phyloP scores from a whole-genome alignment of 2,113 vertebrate genomes.

The Pygoscelis adeliae region DNA sequence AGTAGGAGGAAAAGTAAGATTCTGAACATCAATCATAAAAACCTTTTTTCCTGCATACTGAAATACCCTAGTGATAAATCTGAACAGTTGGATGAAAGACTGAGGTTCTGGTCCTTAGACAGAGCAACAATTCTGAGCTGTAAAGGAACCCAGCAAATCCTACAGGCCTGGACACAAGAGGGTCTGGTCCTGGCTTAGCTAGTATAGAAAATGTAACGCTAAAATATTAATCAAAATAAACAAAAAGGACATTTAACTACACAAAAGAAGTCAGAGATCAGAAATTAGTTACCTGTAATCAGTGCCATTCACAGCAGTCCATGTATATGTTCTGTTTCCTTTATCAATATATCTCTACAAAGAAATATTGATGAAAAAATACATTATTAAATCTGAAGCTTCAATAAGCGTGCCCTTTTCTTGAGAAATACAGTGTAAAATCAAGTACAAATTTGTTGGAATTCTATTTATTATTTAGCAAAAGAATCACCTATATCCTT shows the following conservation, averaged over 20 bases:
- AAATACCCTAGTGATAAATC: background rate
- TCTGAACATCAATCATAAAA: background rate
- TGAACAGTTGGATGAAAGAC: background rate
- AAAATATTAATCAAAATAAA: background rate
- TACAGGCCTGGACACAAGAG: background rate
- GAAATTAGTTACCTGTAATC: slow-evolving; percentile 90
- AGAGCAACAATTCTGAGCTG: background rate
- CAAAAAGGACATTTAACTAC: background rate
- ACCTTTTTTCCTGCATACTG: background rate
- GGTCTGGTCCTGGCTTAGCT: background rate
- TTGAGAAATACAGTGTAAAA: background rate
- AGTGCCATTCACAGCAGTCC: slow-evolving; percentile 94
- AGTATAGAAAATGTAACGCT: background rate
- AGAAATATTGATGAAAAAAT: background rate
- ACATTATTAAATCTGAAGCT: background rate
- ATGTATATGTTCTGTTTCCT: slow-evolving; percentile 93
- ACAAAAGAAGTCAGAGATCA: background rate
- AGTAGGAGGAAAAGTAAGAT: background rate
- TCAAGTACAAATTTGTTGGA: background rate
- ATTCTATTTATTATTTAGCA: background rate
- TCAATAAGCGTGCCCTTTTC: background rate
- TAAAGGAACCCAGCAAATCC: background rate
- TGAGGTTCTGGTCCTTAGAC: background rate
- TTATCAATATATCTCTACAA: slow-evolving; percentile 94
- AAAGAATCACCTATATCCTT: background rate